These are phyloP conservation scores for Pseudochromis fuscus DNA, from an alignment of 2,797 vertebrate genomes.

Conservation along the genomic window DNA sequence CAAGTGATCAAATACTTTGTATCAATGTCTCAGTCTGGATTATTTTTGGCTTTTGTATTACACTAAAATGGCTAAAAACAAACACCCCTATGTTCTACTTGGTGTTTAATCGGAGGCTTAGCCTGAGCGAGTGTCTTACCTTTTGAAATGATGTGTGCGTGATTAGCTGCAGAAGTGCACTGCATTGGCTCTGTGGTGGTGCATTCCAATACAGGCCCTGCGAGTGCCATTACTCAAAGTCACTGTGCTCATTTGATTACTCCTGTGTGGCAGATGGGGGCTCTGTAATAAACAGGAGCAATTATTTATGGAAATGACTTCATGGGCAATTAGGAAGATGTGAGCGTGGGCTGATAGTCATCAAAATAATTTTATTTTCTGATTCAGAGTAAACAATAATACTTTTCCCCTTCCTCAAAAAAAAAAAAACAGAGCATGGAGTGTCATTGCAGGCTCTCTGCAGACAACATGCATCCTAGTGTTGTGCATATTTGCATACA, in stretches of 20 bases:
- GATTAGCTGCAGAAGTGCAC: conserved; percentile 18
- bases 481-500: background rate
- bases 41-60: too few relatives aligned
- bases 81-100: background rate
- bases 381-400: conserved; percentile 47
- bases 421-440: conserved; percentile 34
- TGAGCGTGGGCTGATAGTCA: conserved; percentile 57
- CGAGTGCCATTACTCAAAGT: conserved; percentile 66
- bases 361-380: conserved; percentile 58
- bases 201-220: conserved; percentile 20
- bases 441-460: conserved; percentile 52
- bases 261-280: conserved; percentile 67
- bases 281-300: conserved; percentile 66
- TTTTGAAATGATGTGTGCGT: conserved; percentile 7
- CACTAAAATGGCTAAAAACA: background rate
- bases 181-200: conserved; percentile 21
- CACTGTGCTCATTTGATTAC: conserved; percentile 70
- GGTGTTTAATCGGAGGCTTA: conserved; percentile 7
- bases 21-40: background rate
- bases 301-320: conserved; percentile 81
- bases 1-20: background rate
- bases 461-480: conserved; percentile 30
- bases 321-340: conserved; percentile 74
- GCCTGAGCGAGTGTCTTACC: background rate
- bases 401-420: conserved; percentile 22